Conservation (phyloP, 2,797 vertebrate species). For the Enteromius fasciolatus region DNA sequence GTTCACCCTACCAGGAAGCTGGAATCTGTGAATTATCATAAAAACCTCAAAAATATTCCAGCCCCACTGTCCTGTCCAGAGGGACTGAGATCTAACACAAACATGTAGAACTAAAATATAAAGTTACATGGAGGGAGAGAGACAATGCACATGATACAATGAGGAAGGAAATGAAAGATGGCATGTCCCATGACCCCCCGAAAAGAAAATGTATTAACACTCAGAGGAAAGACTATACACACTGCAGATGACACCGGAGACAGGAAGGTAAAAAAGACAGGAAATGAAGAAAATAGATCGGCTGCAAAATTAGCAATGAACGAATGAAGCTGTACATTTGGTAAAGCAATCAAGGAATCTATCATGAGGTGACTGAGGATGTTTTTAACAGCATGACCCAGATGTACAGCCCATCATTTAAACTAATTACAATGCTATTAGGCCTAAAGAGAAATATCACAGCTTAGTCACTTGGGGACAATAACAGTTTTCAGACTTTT, state of each 20-base stretch:
- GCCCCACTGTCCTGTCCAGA: conserved; percentile 53
- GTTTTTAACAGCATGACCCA: conserved; percentile 35
- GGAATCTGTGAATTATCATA: conserved; percentile 44
- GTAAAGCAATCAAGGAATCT: conserved; percentile 31
- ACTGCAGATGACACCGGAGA: conserved; percentile 40
- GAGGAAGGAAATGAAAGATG: conserved; percentile 62
- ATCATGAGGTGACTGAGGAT: background rate
- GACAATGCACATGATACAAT: conserved; percentile 44
- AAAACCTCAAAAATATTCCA: conserved; percentile 33
- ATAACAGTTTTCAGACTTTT: background rate
- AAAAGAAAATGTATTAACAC: conserved; percentile 39
- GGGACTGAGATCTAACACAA: conserved; percentile 59
- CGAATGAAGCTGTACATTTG: conserved; percentile 23
- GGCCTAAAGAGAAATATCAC: conserved; percentile 10
- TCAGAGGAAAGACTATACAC: conserved; percentile 28
- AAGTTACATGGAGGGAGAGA: conserved; percentile 8
- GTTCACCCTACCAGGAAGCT: conserved; percentile 47
- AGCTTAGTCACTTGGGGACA: background rate
- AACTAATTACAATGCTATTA: conserved; percentile 15
- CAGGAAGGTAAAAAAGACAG: conserved; percentile 37
- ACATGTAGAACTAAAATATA: conserved; percentile 34
- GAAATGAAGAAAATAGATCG: conserved; percentile 50
- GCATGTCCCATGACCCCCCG: conserved; percentile 43
- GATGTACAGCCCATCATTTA: conserved; percentile 65
- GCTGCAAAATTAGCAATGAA: conserved; percentile 43